Evolutionary conservation across 2,797 vertebrate species (phyloP).

Genomic region (Petrocephalus sullivani): DNA sequence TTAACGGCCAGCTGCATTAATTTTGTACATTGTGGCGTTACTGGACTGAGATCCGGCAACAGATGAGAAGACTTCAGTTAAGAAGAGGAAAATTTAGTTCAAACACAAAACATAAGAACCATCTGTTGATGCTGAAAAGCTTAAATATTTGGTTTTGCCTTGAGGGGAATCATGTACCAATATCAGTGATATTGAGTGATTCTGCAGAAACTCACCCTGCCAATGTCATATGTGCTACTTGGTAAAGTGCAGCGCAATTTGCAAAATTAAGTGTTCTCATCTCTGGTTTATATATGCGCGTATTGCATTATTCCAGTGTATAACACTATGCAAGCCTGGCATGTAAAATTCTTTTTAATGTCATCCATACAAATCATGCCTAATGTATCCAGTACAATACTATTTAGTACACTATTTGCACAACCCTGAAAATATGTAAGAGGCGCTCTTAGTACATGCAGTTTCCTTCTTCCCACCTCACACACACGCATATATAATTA

Average conservation of each 20-base stretch:
- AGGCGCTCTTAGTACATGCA: too few species aligned
- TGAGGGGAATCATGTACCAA: not conserved
- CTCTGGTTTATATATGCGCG: not conserved
- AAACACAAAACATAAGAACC: not conserved
- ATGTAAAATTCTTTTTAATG: not conserved
- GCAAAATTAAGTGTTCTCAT: not conserved
- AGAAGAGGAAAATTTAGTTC: not conserved
- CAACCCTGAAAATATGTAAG: too few species aligned
- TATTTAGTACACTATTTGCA: too few species aligned
- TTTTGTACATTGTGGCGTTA: not conserved
- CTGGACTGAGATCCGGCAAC: not conserved
- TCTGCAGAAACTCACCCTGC: not conserved
- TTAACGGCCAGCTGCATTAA: not conserved
- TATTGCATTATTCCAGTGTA: not conserved
- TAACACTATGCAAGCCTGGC: not conserved
- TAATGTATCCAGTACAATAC: not conserved
- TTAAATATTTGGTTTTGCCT: not conserved
- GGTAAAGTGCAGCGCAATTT: not conserved
- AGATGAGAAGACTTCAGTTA: not conserved
- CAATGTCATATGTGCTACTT: not conserved
- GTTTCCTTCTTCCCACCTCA: conserved; percentile 26
- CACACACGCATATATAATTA: conserved; percentile 33
- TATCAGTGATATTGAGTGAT: not conserved
- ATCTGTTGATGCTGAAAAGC: not conserved
- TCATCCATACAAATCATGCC: not conserved